phyloP scores from a whole-genome alignment of 2,113 vertebrate genomes.

The Suncus etruscus region DNA sequence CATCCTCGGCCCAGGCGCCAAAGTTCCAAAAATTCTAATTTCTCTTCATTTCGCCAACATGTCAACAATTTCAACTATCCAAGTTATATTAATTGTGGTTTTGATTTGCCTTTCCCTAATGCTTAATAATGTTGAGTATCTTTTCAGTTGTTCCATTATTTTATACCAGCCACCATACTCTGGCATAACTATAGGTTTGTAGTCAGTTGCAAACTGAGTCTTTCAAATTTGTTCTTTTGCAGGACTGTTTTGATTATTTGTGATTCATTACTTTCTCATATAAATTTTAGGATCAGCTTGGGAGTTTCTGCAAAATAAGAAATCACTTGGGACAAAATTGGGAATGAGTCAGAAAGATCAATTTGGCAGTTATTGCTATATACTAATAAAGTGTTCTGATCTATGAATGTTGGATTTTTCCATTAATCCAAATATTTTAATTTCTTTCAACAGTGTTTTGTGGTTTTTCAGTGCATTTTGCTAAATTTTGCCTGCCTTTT shows the following conservation, averaged over 20 bases:
- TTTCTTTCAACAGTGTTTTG: slow-evolving; percentile 43
- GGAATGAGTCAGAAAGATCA: not conserved
- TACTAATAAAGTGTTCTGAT: not conserved
- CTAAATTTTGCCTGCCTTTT: not conserved
- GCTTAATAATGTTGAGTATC: not conserved
- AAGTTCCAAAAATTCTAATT: not conserved
- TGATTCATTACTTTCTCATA: not conserved
- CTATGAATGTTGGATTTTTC: not conserved
- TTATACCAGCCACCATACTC: not conserved
- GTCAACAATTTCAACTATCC: not conserved
- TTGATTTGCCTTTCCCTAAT: slow-evolving; percentile 31
- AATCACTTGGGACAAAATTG: not conserved
- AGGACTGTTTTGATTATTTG: slow-evolving; percentile 23
- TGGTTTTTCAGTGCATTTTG: not conserved
- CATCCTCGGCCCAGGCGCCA: too few species aligned
- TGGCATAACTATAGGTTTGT: slow-evolving; percentile 14
- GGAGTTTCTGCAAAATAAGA: slow-evolving; percentile 16
- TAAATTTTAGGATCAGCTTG: slow-evolving; percentile 14
- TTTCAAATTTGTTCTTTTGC: slow-evolving; percentile 14
- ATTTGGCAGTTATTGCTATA: not conserved
- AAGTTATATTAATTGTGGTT: not conserved
- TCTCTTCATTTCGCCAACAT: not conserved
- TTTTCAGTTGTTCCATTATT: not conserved
- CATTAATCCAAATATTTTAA: slow-evolving; percentile 18
- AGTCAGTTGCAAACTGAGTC: slow-evolving; percentile 20